Evolutionary conservation across 2,797 vertebrate species (phyloP), one percentile per base, ranked within the genome.

Genomic region (Allobates femoralis): DNA sequence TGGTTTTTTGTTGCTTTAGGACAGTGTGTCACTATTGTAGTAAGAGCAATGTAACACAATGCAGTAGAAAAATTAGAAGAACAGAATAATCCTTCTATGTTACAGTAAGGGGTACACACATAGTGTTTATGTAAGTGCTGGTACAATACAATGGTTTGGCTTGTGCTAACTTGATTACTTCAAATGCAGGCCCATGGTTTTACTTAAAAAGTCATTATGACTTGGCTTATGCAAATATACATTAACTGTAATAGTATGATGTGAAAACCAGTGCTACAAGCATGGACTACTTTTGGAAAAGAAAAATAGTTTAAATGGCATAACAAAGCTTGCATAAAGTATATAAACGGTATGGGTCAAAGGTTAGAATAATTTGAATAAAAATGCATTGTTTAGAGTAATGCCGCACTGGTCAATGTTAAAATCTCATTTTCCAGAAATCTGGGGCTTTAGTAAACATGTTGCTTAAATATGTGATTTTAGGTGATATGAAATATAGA

Each of bases 371-470:
- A 93, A 93, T 94, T 91, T 92, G 91, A 95, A 93, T 92, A 93
- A 93, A 93, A 94, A 94, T 92, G 92, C 90, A 90, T 94, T 95
- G 93, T 94, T 95, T 94, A 91, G 92, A 93, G 93, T 92, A 92
- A 78, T 84, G 88, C 90, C 90, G 90, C 91, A 92, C 83, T 87
- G 90, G 90, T 91, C 91, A 92, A 92, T 89, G 79, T 89, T 92
- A 91, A 92, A 92, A 93, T 92, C 93, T 92, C 91, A 55, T 58
- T 91, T 93, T 81, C 89, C 89, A 93, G 91, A 92, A 90, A 91
- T 91, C 90, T 94, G 92, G 94, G 93, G 93, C 93, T 94, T 94
- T 90, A 89, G 87, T 93, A 93, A 94, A 92, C 89, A 91, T 91
- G 0, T 91, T 90, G 90, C 92, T 93, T 93, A 93, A 87, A 91